Conservation (phyloP, 2,888 invertebrate species). For the Plutella xylostella region DNA sequence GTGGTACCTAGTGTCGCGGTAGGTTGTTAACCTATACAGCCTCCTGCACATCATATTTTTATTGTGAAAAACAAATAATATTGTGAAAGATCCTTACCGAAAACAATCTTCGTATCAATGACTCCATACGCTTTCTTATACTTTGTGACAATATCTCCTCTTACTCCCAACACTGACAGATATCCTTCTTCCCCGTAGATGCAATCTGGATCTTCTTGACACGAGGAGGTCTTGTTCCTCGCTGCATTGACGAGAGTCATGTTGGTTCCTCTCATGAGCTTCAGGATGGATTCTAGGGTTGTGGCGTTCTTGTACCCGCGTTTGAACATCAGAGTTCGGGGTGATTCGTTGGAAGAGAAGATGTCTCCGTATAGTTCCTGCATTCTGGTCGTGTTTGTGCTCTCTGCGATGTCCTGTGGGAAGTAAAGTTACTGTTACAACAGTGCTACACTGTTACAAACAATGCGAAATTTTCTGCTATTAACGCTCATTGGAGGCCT, state of each 20-base stretch:
- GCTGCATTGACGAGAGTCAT: slow-evolving; percentile 36
- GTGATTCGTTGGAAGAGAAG: slow-evolving; percentile 46
- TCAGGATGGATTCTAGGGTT: slow-evolving; percentile 39
- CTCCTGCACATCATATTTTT: no score
- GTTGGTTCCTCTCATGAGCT: slow-evolving; percentile 54
- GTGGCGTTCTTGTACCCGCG: slow-evolving; percentile 48
- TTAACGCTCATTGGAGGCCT: no score
- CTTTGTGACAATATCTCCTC: slow-evolving; percentile 43
- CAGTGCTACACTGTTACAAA: no score
- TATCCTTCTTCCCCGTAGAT: slow-evolving; percentile 35
- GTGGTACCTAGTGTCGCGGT: no score
- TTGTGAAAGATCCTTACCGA: slow-evolving; percentile 34
- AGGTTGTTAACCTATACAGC: no score
- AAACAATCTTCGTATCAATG: slow-evolving; percentile 68
- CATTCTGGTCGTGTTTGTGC: slow-evolving; percentile 44
- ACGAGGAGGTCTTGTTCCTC: slow-evolving; percentile 21
- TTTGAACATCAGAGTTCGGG: slow-evolving; percentile 45
- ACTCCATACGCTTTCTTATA: slow-evolving; percentile 54
- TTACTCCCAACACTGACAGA: slow-evolving; percentile 43
- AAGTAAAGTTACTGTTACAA: no score
- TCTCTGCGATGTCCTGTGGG: slow-evolving; percentile 49
- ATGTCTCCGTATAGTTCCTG: slow-evolving; percentile 39
- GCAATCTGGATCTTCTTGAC: slow-evolving; percentile 32
- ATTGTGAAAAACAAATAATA: not conserved
- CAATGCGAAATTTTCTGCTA: no score